Evolutionary conservation across 2,113 vertebrate genomes (phyloP).

Genomic region (Trinectes maculatus): DNA sequence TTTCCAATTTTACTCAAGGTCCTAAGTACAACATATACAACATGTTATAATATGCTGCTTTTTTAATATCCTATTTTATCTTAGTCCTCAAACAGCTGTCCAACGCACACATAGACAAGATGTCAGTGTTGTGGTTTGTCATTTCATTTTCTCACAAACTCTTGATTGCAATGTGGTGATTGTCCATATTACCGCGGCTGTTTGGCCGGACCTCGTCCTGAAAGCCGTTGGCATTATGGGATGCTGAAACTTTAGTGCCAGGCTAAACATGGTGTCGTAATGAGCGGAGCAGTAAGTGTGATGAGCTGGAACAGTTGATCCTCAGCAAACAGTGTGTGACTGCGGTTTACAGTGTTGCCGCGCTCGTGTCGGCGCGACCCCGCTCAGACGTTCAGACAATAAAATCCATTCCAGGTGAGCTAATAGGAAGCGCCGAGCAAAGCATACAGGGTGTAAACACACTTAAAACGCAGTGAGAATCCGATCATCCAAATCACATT

Average conservation of each 20-base stretch:
- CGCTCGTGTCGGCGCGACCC: conserved; percentile 27
- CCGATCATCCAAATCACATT: conserved; percentile 22
- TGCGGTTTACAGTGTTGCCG: conserved; percentile 22
- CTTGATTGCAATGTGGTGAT: conserved; percentile 29
- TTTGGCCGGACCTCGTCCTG: conserved; percentile 11
- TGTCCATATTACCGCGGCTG: conserved; percentile 21
- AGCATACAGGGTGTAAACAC: conserved; percentile 25
- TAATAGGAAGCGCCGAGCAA: conserved; percentile 11
- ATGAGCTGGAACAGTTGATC: conserved; percentile 47
- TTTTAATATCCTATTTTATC: too few species aligned
- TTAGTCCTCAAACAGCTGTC: too few species aligned
- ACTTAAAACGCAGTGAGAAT: not conserved
- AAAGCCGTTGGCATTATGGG: conserved; percentile 24
- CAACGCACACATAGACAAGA: too few species aligned
- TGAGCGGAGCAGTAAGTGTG: conserved; percentile 39
- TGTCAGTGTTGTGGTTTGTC: too few species aligned
- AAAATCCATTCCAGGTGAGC: conserved; percentile 34
- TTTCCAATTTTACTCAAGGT: too few species aligned
- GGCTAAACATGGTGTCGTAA: conserved; percentile 47
- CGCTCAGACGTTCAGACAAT: conserved; percentile 11
- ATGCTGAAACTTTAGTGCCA: conserved; percentile 31
- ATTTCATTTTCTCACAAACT: conserved; percentile 47
- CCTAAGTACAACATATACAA: too few species aligned
- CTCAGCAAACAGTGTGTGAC: conserved; percentile 21
- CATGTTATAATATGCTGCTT: too few species aligned